Conservation (phyloP, 2,888 invertebrate species). For the Schizaphis graminum region DNA sequence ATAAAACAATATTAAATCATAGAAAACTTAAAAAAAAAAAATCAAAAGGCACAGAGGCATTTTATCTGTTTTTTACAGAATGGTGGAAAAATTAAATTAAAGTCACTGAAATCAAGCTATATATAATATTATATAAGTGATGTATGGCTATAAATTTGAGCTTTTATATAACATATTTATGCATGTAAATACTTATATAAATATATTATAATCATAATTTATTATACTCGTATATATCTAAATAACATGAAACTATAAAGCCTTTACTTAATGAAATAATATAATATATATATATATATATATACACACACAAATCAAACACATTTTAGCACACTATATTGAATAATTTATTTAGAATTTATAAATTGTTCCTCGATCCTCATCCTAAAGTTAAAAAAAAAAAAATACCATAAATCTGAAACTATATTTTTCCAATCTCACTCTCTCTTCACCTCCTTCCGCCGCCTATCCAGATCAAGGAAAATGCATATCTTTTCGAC, state of each 20-base stretch:
- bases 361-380: not conserved
- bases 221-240: not conserved
- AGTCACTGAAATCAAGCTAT: not conserved
- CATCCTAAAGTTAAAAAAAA: not conserved
- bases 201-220: not conserved
- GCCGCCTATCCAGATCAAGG: too few species aligned
- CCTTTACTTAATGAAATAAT: not conserved
- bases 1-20: not conserved
- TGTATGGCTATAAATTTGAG: not conserved
- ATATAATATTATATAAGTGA: not conserved
- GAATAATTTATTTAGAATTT: not conserved
- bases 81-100: not conserved
- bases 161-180: not conserved
- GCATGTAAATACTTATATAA: too few species aligned
- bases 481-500: not conserved
- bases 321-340: not conserved
- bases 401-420: not conserved
- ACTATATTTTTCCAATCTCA: not conserved
- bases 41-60: not conserved
- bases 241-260: not conserved
- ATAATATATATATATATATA: not conserved
- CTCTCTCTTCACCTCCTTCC: too few species aligned
- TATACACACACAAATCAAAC: not conserved
- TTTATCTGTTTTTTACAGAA: not conserved
- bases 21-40: not conserved